A percentile compares a stretch with the other conserved stretches of the same genome.
Evolutionary conservation across 2,888 invertebrate species (phyloP).

Genomic region (Pammene aurita): DNA sequence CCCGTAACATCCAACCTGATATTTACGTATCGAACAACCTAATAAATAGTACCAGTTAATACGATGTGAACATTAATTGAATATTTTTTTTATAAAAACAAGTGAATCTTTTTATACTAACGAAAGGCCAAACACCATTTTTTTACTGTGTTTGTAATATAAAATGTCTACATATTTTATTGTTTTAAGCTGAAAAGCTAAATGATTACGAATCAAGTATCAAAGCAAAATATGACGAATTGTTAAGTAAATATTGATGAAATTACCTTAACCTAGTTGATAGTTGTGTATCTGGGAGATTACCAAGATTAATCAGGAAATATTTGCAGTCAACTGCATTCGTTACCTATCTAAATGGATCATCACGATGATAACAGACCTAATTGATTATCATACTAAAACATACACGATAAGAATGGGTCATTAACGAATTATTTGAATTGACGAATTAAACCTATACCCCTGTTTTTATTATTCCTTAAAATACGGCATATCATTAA

Average conservation of each 20-base stretch:
- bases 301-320: too few relatives aligned
- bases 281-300: too few relatives aligned
- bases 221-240: not conserved
- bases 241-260: not conserved
- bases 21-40: not conserved
- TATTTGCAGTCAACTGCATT: not conserved
- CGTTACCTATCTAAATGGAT: slow-evolving; percentile 25
- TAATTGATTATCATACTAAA: slow-evolving; percentile 11
- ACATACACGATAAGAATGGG: slow-evolving; percentile 9
- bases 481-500: too few relatives aligned
- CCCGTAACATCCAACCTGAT: slow-evolving; percentile 37
- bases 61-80: slow-evolving; percentile 25
- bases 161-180: not conserved
- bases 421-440: slow-evolving; percentile 2
- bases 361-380: slow-evolving; percentile 1
- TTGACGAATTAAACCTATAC: too few relatives aligned
- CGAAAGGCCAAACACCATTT: slow-evolving; percentile 1
- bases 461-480: too few relatives aligned
- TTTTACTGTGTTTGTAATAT: not conserved
- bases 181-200: slow-evolving; percentile 2
- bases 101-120: slow-evolving; percentile 10
- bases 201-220: not conserved
- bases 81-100: slow-evolving; percentile 17
- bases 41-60: slow-evolving; percentile 12
- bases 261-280: not conserved